phyloP scores from a whole-genome alignment of 2,888 invertebrate genomes.

The Chydorus sphaericus region DNA sequence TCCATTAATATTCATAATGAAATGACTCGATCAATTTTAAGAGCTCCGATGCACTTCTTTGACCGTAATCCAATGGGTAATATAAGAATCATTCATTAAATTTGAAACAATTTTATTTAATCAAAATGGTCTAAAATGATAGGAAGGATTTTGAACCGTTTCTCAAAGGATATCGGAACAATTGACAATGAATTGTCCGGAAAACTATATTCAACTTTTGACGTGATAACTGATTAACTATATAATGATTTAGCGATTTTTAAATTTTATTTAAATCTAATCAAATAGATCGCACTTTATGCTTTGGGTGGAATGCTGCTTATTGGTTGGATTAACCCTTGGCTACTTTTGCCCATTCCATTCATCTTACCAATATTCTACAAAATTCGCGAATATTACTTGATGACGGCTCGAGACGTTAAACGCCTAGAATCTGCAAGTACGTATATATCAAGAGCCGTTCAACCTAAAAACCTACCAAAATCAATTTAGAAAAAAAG shows the following conservation, averaged over 20 bases:
- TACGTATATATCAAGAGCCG: too few species aligned
- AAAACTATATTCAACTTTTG: conserved; percentile 39
- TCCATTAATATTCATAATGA: conserved; percentile 31
- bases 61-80: conserved; percentile 73
- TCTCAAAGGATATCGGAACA: conserved; percentile 69
- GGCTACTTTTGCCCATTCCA: conserved; percentile 25
- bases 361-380: conserved; percentile 30
- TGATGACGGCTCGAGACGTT: conserved; percentile 32
- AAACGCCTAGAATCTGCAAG: conserved; percentile 36
- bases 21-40: conserved; percentile 33
- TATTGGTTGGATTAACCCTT: conserved; percentile 31
- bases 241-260: too few species aligned
- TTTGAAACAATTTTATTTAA: not conserved
- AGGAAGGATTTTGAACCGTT: conserved; percentile 67
- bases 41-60: conserved; percentile 48
- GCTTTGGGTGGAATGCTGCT: conserved; percentile 31
- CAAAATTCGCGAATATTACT: conserved; percentile 30
- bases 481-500: too few species aligned
- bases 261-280: not conserved
- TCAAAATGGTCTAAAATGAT: conserved; percentile 17
- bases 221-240: not conserved
- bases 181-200: conserved; percentile 56
- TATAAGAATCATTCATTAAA: not conserved
- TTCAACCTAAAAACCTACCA: too few species aligned
- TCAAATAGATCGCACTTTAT: conserved; percentile 18